Evolutionary conservation across 2,797 vertebrate species (phyloP).

Genomic region (Mormyrops boulengeri): DNA sequence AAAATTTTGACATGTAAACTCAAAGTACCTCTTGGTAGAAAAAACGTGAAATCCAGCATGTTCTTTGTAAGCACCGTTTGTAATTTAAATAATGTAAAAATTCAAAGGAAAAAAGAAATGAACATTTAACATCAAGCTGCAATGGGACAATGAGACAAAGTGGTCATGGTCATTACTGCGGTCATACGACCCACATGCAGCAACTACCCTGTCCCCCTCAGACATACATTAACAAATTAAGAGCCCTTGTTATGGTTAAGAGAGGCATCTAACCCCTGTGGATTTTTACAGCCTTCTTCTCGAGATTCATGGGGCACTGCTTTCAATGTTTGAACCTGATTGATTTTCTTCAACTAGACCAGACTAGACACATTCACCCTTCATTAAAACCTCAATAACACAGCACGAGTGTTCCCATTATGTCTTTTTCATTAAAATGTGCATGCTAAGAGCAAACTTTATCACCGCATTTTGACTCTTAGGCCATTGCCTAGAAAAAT

Average conservation of each 20-base stretch:
- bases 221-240: slow-evolving; percentile 39
- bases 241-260: slow-evolving; percentile 30
- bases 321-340: slow-evolving; percentile 43
- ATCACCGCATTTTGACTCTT: slow-evolving; percentile 12
- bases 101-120: slow-evolving; percentile 11
- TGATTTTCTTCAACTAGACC: slow-evolving; percentile 41
- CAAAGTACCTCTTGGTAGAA: not conserved
- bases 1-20: not conserved
- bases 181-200: slow-evolving; percentile 36
- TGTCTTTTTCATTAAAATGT: slow-evolving; percentile 24
- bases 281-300: slow-evolving; percentile 19
- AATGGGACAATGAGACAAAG: slow-evolving; percentile 31
- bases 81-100: not conserved
- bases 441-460: not conserved
- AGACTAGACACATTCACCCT: slow-evolving; percentile 27
- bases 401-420: slow-evolving; percentile 29
- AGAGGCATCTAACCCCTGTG: slow-evolving; percentile 16
- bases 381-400: slow-evolving; percentile 33
- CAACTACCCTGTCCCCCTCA: slow-evolving; percentile 35
- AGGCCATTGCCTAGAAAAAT: not conserved
- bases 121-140: slow-evolving; percentile 19
- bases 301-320: slow-evolving; percentile 31
- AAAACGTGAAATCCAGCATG: not conserved
- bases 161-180: slow-evolving; percentile 34
- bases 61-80: not conserved